Evolutionary conservation across 2,797 vertebrate species (phyloP).

Genomic region (Chaunax sp.): DNA sequence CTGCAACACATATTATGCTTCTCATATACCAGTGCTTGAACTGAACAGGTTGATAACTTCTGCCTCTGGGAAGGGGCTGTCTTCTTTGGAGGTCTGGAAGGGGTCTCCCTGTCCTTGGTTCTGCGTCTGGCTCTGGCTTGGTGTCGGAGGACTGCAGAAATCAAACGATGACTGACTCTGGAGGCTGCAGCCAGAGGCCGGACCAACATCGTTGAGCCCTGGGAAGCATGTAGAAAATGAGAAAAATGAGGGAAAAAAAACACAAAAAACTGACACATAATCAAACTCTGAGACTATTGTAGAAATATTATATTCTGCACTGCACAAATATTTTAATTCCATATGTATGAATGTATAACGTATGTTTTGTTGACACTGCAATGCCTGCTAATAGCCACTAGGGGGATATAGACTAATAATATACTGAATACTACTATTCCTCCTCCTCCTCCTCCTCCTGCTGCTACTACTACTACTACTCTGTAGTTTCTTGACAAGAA

Average conservation of each 20-base stretch:
- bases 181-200: conserved; percentile 78
- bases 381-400: conserved; percentile 17
- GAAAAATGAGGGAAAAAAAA: neutral
- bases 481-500: neutral
- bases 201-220: conserved; percentile 66
- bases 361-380: neutral
- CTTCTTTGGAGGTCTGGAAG: conserved; percentile 82
- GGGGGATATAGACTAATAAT: conserved; percentile 14
- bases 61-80: conserved; percentile 81
- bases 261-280: neutral
- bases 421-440: neutral
- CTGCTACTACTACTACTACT: neutral
- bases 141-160: conserved; percentile 86
- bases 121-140: conserved; percentile 76
- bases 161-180: conserved; percentile 85
- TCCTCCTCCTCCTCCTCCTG: neutral
- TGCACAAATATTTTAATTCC: neutral
- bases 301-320: neutral
- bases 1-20: neutral
- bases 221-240: conserved; percentile 3
- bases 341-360: no score
- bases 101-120: conserved; percentile 75
- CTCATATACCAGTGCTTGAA: conserved; percentile 79
- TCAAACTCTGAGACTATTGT: no score
- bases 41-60: conserved; percentile 81